A percentile compares a stretch with the other conserved stretches of the same genome.
phyloP scores from a whole-genome alignment of 2,888 invertebrate genomes.

The Apomyelois bistriatella region DNA sequence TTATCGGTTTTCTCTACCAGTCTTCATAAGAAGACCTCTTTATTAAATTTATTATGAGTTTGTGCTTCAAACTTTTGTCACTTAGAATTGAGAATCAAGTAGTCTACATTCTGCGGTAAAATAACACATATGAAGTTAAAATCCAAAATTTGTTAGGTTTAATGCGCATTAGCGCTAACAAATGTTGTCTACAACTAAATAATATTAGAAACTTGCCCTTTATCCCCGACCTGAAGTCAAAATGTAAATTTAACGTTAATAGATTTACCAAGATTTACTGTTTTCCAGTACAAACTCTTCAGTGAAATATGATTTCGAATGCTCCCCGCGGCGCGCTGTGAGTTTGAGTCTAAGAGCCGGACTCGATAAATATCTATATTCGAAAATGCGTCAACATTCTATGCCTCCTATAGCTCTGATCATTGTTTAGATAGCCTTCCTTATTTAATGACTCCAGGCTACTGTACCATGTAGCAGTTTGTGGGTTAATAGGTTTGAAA shows the following conservation, averaged over 20 bases:
- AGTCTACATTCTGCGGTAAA: no score
- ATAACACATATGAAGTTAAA: no score
- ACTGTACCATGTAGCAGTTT: constrained; percentile 2
- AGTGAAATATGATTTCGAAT: constrained; percentile 9
- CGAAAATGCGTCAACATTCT: constrained; percentile 13
- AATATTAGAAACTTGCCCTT: not conserved
- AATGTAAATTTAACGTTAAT: constrained; percentile 7
- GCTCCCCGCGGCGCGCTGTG: constrained; percentile 11
- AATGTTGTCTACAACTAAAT: no score
- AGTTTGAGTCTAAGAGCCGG: constrained; percentile 5
- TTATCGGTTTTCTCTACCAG: no score
- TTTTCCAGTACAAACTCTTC: constrained; percentile 1
- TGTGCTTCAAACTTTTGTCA: no score
- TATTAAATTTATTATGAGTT: no score
- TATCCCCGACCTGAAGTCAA: not conserved
- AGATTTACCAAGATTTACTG: constrained; percentile 11
- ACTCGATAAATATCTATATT: constrained; percentile 6
- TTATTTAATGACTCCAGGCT: constrained; percentile 12
- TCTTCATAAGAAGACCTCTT: no score
- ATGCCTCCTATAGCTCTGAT: constrained; percentile 10
- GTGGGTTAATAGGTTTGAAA: constrained; percentile 11
- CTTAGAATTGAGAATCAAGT: no score
- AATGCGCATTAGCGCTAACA: no score
- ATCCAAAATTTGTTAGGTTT: no score
- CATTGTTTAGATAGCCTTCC: constrained; percentile 12